phyloP scores from a whole-genome alignment of 2,113 vertebrate species.

The Thunnus thynnus region DNA sequence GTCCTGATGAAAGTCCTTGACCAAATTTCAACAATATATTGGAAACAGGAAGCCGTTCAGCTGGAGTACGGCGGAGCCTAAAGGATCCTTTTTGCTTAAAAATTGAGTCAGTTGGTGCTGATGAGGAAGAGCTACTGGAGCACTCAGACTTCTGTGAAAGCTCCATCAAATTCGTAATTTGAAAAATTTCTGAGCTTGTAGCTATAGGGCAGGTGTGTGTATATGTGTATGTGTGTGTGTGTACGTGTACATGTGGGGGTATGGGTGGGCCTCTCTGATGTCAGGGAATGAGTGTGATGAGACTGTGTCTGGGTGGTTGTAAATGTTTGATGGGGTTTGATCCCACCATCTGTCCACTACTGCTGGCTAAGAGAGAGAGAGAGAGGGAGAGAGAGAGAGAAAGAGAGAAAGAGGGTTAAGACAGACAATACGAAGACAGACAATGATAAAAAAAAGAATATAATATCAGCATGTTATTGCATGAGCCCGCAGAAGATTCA shows the following conservation, averaged over 20 bases:
- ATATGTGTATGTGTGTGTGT: background rate
- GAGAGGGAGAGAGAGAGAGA: slow-evolving; percentile 1
- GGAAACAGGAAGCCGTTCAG: background rate
- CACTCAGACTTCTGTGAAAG: slow-evolving; percentile 14
- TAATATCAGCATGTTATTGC: background rate
- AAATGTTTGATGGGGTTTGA: slow-evolving; percentile 85
- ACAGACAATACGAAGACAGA: background rate
- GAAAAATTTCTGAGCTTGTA: slow-evolving; percentile 11
- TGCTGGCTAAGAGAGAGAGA: slow-evolving; percentile 44
- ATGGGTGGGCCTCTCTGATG: slow-evolving; percentile 61
- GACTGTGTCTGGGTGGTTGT: slow-evolving; percentile 75
- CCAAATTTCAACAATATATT: slow-evolving; percentile 46
- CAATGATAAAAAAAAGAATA: background rate
- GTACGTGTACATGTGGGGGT: slow-evolving; percentile 27
- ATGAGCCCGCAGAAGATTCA: background rate
- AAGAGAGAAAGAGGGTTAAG: slow-evolving; percentile 3
- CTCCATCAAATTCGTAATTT: slow-evolving; percentile 27
- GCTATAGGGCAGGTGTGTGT: background rate
- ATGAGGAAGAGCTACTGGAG: background rate
- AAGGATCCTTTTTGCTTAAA: background rate
- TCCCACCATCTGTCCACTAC: slow-evolving; percentile 81
- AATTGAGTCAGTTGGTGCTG: background rate
- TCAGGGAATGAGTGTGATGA: slow-evolving; percentile 57
- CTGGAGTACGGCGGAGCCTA: background rate
- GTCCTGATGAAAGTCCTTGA: slow-evolving; percentile 64